Conservation (phyloP, 2,113 vertebrate species). For the Gyps fulvus region DNA sequence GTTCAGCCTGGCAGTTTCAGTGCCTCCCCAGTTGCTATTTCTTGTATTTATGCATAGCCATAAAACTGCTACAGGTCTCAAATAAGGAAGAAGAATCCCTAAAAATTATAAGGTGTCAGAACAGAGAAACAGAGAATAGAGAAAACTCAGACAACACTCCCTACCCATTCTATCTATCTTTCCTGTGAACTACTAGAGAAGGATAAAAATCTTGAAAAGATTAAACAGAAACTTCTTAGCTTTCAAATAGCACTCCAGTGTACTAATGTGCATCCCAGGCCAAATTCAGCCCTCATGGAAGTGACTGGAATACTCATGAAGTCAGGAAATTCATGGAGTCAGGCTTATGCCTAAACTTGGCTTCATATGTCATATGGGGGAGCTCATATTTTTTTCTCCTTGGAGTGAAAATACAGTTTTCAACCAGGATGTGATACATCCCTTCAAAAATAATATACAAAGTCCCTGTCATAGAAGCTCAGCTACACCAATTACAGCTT, state of each 20-base stretch:
- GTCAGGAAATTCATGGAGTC: neutral
- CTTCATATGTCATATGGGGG: neutral
- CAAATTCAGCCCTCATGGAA: neutral
- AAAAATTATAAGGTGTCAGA: neutral
- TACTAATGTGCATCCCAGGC: neutral
- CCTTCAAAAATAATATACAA: neutral
- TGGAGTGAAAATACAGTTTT: neutral
- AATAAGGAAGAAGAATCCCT: neutral
- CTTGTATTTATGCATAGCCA: neutral
- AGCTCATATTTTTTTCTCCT: neutral
- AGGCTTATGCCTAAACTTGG: neutral
- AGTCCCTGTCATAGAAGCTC: neutral
- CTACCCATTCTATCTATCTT: neutral
- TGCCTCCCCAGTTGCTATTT: neutral
- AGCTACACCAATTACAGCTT: neutral
- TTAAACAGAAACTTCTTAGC: neutral
- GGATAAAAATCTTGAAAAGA: neutral
- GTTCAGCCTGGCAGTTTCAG: conserved; percentile 9
- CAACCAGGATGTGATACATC: neutral
- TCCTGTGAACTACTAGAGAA: neutral
- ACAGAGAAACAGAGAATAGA: neutral
- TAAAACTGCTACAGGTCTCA: neutral
- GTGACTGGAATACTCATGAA: neutral
- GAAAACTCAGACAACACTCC: neutral
- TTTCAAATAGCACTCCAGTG: neutral